Base-by-base conservation (phyloP, 2,113 vertebrate genomes). In the Pterocles orientalis region DNA sequence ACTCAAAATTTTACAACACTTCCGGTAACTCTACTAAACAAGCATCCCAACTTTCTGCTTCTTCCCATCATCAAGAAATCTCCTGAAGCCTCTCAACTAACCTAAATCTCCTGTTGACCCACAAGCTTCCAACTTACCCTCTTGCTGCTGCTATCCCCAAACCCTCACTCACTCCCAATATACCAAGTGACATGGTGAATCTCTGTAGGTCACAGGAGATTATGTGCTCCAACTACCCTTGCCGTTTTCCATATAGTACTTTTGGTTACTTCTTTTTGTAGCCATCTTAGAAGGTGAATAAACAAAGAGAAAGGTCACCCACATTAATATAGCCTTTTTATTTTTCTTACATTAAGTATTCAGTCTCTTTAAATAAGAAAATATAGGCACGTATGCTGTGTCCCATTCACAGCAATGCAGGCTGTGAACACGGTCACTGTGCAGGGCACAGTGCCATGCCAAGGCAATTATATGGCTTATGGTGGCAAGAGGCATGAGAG, bases 341-440 rank as follows among this genome's bases (percentile, higher is more conserved):
- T 47, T 70, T 64, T 53, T 48, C 56, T 58, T 83, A 43, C 4
- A 48, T 41, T 29, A 82, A 29, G 5, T 20, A 36, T 58, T 53
- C 43, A n/a, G 20, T 25, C 36, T 69, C 31, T 53, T 72, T 54
- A 69, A 48, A 51, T 21, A 72, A 41, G 43, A 78, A 68, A 62
- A 25, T 18, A 50, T 0, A 10, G 57, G 33, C 10, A 28, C 2
- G 11, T 18, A 18, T 0, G 2, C 41, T 24, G 14, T 16, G 26
- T 60, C 33, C 57, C 15, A 10, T 28, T 34, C 73, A 41, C 41
- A 62, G 48, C 57, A 66, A 33, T 2, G 10, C 69, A 45, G 28
- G 18, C 14, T 3, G 5, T 4, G 29, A 23, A 36, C 45, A 26
- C 0, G 3, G n/a, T 57, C 56, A 14, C n/a, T 5, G 31, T 5